Base-by-base conservation (phyloP, 1,140 invertebrate species). In the Himalopsyche phryganea region DNA sequence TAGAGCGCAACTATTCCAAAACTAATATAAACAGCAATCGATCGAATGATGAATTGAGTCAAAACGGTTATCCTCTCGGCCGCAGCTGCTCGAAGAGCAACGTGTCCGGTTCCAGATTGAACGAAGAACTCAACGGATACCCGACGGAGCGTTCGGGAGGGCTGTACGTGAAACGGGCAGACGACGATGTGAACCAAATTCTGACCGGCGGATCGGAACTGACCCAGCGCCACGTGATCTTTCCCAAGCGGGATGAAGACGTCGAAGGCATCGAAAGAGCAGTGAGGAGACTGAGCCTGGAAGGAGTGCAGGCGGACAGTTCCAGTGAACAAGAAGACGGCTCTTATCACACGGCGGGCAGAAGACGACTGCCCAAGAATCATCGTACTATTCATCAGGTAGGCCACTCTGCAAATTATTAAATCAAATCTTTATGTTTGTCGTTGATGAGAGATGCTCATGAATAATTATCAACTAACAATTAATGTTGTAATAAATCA, bases 261-360 rank as follows among this genome's bases (percentile, higher is more conserved):
- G 60, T 70, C 32, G 71, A 74, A 2, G 42, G 47, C 1, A 57
- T 70, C 18, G 61, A 64, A 17, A 35, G 54, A 17, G 62, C 54
- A 6, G 53, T 64, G 41, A 70, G 86, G 46, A 74, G 87, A 14
- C 71, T 88, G 23, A 87, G 86, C 17, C 66, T 88, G n/a, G 87
- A 89, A 65, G 87, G 86, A 1, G 85, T 85, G 6, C 70, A 84
- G 18, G 87, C 84, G 0, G 87, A 89, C 61, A 87, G 81, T 64
- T 83, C 85, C 11, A 85, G 84, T 58, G 85, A 83, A 44, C 69
- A 79, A 18, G 81, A 83, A 59, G 79, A 77, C 54, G 72, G 71
- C 10, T 59, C 71, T 55, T 79, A 78, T 66, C 77, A 75, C 57
- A 66, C 62, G 1, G 77, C 77, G 6, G 76, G 77, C 0, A 65